phyloP scores from a whole-genome alignment of 2,797 vertebrate species.

The Pampus argenteus region DNA sequence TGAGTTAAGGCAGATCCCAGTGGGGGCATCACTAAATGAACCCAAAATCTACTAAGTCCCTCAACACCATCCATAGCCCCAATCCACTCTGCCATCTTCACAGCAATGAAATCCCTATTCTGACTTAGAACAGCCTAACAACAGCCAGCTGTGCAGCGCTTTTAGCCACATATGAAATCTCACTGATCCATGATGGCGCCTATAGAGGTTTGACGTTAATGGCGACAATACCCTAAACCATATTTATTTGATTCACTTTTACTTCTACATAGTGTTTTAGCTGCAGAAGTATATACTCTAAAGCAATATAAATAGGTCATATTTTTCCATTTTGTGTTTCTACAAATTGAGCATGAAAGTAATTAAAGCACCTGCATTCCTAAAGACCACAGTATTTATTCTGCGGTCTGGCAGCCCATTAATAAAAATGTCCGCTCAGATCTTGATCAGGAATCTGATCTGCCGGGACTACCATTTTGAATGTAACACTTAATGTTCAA shows the following conservation, averaged over 20 bases:
- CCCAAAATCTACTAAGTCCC: constrained; percentile 60
- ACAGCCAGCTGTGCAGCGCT: constrained; percentile 61
- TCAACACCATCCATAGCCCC: constrained; percentile 48
- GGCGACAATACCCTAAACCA: constrained; percentile 34
- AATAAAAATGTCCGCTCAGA: constrained; percentile 81
- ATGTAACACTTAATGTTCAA: constrained; percentile 81
- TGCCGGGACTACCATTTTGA: constrained; percentile 72
- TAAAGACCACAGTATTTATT: constrained; percentile 76
- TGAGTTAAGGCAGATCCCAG: constrained; percentile 65
- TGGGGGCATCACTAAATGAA: constrained; percentile 66
- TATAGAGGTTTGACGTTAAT: constrained; percentile 54
- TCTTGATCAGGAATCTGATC: constrained; percentile 77
- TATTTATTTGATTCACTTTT: constrained; percentile 55
- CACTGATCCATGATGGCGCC: constrained; percentile 48
- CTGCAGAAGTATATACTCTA: constrained; percentile 36
- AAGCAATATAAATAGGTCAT: constrained; percentile 55
- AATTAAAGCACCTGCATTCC: constrained; percentile 82
- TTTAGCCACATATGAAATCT: constrained; percentile 56
- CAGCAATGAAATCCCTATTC: constrained; percentile 53
- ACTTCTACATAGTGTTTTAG: constrained; percentile 25
- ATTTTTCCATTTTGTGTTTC: constrained; percentile 61
- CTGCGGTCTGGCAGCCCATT: constrained; percentile 72
- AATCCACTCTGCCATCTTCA: constrained; percentile 65
- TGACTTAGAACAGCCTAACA: constrained; percentile 58
- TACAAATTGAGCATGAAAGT: constrained; percentile 81